Conservation (phyloP, 2,113 vertebrate genomes). For the Capricornis sumatraensis region DNA sequence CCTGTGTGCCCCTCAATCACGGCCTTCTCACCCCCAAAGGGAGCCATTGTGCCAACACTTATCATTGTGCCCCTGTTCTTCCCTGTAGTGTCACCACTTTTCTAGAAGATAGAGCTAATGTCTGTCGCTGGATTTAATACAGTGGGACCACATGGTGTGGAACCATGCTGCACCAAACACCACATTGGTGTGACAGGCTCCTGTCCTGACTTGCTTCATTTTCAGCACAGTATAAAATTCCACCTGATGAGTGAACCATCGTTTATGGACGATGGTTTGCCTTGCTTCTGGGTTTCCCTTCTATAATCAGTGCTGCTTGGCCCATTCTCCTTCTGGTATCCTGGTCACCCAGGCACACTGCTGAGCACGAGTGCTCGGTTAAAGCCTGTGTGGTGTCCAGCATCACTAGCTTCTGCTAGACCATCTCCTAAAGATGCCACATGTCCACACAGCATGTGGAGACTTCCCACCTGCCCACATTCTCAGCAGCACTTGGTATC, state of each 20-base stretch:
- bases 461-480: accelerated
- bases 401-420: background rate
- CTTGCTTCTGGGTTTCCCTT: accelerated
- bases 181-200: accelerated
- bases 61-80: background rate
- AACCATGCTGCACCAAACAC: accelerated
- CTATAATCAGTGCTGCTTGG: accelerated
- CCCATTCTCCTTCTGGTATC: background rate
- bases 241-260: accelerated
- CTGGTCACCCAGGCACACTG: background rate
- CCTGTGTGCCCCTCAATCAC: accelerated
- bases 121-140: accelerated
- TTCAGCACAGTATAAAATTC: accelerated
- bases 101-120: background rate
- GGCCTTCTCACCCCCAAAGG: background rate
- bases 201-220: accelerated
- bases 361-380: accelerated
- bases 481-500: accelerated
- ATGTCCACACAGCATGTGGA: accelerated
- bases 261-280: accelerated
- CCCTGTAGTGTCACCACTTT: background rate
- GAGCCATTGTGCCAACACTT: accelerated
- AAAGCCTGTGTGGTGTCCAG: background rate
- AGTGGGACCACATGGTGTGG: accelerated
- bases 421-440: background rate